Evolutionary conservation across 2,888 invertebrate genomes (phyloP).

Genomic region (Syrphus vitripennis): DNA sequence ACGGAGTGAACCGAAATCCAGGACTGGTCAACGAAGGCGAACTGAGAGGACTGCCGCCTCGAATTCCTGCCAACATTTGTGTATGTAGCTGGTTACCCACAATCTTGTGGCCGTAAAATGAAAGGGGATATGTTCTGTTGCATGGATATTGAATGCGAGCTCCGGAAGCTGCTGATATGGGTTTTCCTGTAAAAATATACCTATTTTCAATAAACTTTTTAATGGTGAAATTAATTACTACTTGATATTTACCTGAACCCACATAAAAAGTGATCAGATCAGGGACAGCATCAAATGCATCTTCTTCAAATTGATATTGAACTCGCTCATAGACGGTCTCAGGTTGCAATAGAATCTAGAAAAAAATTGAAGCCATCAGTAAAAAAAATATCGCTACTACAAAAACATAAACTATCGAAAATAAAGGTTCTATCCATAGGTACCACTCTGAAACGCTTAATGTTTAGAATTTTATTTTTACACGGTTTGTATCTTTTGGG

Average conservation of each 20-base stretch:
- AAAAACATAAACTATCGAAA: too few species aligned
- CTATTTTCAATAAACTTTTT: neutral
- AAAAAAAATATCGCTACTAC: too few species aligned
- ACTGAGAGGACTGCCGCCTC: constrained; percentile 79
- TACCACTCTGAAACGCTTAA: too few species aligned
- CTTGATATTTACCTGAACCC: constrained; percentile 85
- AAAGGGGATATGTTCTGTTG: constrained; percentile 90
- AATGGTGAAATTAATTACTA: neutral
- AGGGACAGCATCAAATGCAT: constrained; percentile 95
- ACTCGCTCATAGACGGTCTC: constrained; percentile 95
- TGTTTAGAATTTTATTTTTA: too few species aligned
- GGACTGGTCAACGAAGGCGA: constrained; percentile 81
- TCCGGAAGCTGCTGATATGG: constrained; percentile 93
- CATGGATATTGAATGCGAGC: constrained; percentile 93
- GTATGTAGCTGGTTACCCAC: constrained; percentile 81
- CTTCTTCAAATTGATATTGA: constrained; percentile 96
- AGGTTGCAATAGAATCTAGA: constrained; percentile 90
- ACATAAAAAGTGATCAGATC: constrained; percentile 97
- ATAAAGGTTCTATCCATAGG: too few species aligned
- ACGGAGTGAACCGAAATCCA: constrained; percentile 78
- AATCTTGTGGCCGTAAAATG: constrained; percentile 86
- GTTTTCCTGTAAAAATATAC: constrained; percentile 89
- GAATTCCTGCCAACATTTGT: constrained; percentile 80
- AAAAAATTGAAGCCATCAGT: neutral
- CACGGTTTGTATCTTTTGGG: too few species aligned